These are phyloP conservation scores for Cryptocephalus primarius DNA, from an alignment of 2,888 invertebrate species.

Conservation along the genomic window DNA sequence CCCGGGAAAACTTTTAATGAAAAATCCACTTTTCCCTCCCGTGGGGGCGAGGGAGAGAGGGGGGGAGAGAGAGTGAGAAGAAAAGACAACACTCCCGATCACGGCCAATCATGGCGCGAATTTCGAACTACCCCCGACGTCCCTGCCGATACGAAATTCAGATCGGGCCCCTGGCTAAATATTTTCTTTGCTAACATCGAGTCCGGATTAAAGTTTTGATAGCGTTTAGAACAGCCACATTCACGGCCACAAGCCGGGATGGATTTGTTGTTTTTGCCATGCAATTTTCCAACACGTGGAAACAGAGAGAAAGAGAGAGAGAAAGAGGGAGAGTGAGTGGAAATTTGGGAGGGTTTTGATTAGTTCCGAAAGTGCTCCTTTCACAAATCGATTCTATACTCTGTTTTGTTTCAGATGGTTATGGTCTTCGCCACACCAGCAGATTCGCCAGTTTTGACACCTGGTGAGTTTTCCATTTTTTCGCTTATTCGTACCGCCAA, in stretches of 20 bases:
- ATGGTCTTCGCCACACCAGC: too few species aligned
- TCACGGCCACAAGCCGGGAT: constrained; percentile 15
- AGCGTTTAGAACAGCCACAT: constrained; percentile 21
- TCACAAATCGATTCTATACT: too few species aligned
- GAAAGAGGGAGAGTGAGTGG: too few species aligned
- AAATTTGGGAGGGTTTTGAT: too few species aligned
- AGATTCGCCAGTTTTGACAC: too few species aligned
- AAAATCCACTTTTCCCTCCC: constrained; percentile 29
- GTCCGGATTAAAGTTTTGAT: constrained; percentile 35
- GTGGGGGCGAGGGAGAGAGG: neutral
- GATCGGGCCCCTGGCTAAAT: constrained; percentile 36
- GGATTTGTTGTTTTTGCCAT: constrained; percentile 22
- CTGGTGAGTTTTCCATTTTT: too few species aligned
- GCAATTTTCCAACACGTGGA: neutral
- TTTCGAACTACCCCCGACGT: neutral
- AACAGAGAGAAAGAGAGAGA: neutral
- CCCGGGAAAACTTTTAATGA: constrained; percentile 19
- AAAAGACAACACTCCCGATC: neutral
- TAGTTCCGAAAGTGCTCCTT: too few species aligned
- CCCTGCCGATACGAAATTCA: neutral
- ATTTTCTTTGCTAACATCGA: constrained; percentile 39
- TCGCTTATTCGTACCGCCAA: too few species aligned
- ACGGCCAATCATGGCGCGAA: neutral
- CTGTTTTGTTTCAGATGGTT: too few species aligned
- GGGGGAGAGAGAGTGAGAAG: neutral